Base-by-base conservation (phyloP, 2,113 vertebrate species). In the Ammodramus savannarum region DNA sequence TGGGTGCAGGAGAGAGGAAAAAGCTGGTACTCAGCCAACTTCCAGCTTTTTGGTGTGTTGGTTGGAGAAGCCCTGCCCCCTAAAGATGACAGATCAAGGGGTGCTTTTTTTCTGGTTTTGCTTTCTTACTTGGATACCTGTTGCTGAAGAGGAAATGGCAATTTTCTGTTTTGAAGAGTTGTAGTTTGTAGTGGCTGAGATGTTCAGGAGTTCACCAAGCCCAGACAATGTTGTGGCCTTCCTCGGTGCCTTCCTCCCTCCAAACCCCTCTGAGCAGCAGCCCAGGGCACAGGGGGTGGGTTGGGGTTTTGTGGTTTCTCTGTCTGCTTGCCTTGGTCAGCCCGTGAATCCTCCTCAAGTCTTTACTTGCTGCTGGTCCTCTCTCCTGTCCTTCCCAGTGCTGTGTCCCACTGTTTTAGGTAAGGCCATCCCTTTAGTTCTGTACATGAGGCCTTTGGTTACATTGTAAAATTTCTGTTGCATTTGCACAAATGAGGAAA, bases 251-350 rank as follows among this genome's bases (percentile, higher is more conserved):
- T 44, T 58, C 23, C 41, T 71, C 48, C 10, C 22, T 81, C 43
- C 68, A 57, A 3, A 62, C 11, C 5, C 10, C 32, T 54, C 16
- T 48, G 68, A 66, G 8, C 27, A 43, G 4, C 13, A 74, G 16
- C 18, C 22, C 1, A 2, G 8, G 48, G 3, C 22, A 10, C 3
- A 11, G 26, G 5, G 15, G 4, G 8, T 29, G 22, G 13, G 3
- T 46, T 59, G 76, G 51, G 38, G 23, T 25, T n/a, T 25, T 0
- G 0, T 72, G 16, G 1, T 55, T 83, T 68, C 65, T 65, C 26
- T 51, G 31, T 43, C 26, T 4, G 7, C 27, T 7, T 38, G 1
- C 2, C 0, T 20, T 62, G 16, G 2, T 13, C 62, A 57, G 55
- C 38, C 25, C n/a, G 10, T 31, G 20, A 34, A 46, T 44, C 21